Base-by-base conservation (phyloP, 2,797 vertebrate species). In the Clarias fuscus region DNA sequence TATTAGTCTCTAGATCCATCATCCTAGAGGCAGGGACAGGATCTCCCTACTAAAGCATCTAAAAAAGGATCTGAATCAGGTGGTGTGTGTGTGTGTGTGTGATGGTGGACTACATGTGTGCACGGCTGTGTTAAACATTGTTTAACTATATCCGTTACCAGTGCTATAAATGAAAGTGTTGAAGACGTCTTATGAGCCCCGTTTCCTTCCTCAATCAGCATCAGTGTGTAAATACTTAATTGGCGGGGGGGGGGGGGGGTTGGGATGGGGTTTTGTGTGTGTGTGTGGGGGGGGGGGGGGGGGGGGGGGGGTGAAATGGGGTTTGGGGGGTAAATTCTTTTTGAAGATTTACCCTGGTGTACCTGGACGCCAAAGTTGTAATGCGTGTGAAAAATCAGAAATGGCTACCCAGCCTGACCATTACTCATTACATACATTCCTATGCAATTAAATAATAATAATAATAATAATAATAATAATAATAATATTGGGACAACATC, bases 321-420 rank as follows among this genome's bases (percentile, higher is more conserved):
- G n/a, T n/a, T n/a, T n/a, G 40, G 40, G 0, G 43, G 43, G 43
- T n/a, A n/a, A n/a, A n/a, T n/a, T n/a, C n/a, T n/a, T 87, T 87
- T 88, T 85, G 72, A 89, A 61, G 77, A 64, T 78, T 89, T 90
- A 89, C 85, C 87, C 84, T 56, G 56, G 30, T 30, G 73, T 4
- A 59, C 18, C 18, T 78, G 76, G 56, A 78, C 18, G 30, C 0
- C 59, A 22, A 78, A 61, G 58, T 20, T 62, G 30, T 37, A 62
- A 30, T 10, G n/a, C 1, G 5, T 59, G 27, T n/a, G 53, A 11
- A 22, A 62, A 11, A 79, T 79, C 30, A 30, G 33, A 79, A 14
- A 79, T 79, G 76, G 58, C 76, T 78, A 33, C 75, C n/a, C 53
- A 33, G 18, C 5, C 40, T 71, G 37, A 37, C 33, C 70, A 43